Evolutionary conservation across 2,888 invertebrate species (phyloP), one percentile per base, ranked within the genome.

Genomic region (Scaptomyza flava): DNA sequence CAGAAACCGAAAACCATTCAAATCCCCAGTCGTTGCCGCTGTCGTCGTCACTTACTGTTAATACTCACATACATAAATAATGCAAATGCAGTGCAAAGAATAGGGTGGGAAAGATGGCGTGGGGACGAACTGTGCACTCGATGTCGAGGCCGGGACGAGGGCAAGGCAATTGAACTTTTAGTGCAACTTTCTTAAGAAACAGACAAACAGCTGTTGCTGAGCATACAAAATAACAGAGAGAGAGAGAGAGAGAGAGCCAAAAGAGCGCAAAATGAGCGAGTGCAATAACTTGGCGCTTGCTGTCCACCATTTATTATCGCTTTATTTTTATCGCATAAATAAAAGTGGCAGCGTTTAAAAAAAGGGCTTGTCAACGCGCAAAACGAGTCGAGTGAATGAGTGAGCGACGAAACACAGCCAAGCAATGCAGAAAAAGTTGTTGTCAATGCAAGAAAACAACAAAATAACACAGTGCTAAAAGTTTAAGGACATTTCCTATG

Each of bases 261-360:
- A 31, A 41, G 27, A 51, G 38, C 36, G 23, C 36, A 42, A 36
- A 30, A 27, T 6, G 63, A 72, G 30, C 59, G 75, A 87, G 82
- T 88, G 89, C 89, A 82, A 86, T 87, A 88, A 86, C 81, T 86
- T 73, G 71, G 52, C 72, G 86, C 77, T 74, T 78, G 81, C 63
- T 68, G 77, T 68, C 82, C 86, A 67, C 70, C 85, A 79, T 81
- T 85, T 81, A 85, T 83, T 89, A 87, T 84, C 85, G 81, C 68
- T 75, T 89, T 87, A 84, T 84, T 83, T 83, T 84, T 89, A 87
- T 83, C 87, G 87, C 85, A 89, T 81, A 81, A 89, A 87, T 84
- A 87, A 81, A 81, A 87, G 75, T 83, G 56, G 59, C 31, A 53
- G 68, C 68, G 69, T 61, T 69, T 76, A 88, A 85, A 82, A 82